These are phyloP conservation scores for Ectropis grisescens DNA, from an alignment of 1,140 invertebrate species.

Conservation along the genomic window DNA sequence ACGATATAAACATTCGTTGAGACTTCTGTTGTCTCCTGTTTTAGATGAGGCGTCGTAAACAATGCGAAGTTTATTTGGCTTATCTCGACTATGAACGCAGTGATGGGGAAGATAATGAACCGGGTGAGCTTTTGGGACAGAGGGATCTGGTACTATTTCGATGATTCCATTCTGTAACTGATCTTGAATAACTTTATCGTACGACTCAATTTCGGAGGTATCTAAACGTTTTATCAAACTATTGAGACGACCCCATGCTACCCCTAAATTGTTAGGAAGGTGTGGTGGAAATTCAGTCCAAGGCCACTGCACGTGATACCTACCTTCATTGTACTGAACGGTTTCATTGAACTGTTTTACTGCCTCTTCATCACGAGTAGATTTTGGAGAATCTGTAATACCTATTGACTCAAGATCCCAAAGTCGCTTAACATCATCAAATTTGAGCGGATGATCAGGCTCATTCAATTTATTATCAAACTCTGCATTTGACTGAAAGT, in stretches of 20 bases:
- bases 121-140: slow-evolving; percentile 1
- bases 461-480: slow-evolving; percentile 6
- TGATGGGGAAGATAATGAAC: slow-evolving; percentile 14
- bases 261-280: slow-evolving; percentile 14
- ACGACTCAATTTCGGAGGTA: background rate
- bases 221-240: slow-evolving; percentile 9
- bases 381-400: slow-evolving; percentile 18
- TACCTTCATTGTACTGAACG: slow-evolving; percentile 6
- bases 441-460: slow-evolving; percentile 12
- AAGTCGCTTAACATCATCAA: slow-evolving; percentile 6
- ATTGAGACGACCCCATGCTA: slow-evolving; percentile 11
- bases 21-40: slow-evolving; percentile 7
- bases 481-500: slow-evolving; percentile 8
- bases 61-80: slow-evolving; percentile 5
- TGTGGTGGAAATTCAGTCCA: slow-evolving; percentile 13
- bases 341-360: slow-evolving; percentile 17
- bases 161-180: slow-evolving; percentile 9
- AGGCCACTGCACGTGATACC: slow-evolving; percentile 19
- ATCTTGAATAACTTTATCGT: slow-evolving; percentile 9
- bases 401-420: slow-evolving; percentile 23
- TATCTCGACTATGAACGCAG: slow-evolving; percentile 1
- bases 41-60: slow-evolving; percentile 16
- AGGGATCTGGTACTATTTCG: slow-evolving; percentile 4
- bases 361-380: slow-evolving; percentile 13
- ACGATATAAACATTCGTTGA: slow-evolving; percentile 16